Percentiles rank a stretch among this genome's conserved stretches.
phyloP scores from a whole-genome alignment of 2,888 invertebrate genomes.

The Mimachlamys varia region DNA sequence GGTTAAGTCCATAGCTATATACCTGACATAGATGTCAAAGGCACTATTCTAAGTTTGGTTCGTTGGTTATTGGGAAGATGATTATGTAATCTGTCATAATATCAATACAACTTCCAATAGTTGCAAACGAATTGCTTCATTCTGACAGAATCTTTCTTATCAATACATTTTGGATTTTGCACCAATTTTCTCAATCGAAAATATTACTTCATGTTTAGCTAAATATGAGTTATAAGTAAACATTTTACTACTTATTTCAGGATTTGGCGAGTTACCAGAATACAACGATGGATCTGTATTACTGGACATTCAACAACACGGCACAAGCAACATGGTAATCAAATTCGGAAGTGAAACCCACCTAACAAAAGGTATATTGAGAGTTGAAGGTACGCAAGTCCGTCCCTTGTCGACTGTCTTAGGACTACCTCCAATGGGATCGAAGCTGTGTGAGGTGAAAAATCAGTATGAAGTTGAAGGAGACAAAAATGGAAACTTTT shows the following conservation, averaged over 20 bases:
- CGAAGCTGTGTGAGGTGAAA: background rate
- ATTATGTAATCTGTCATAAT: no score
- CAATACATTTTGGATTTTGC: no score
- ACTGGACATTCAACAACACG: background rate
- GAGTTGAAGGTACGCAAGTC: background rate
- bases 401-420: background rate
- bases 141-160: no score
- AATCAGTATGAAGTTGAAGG: background rate
- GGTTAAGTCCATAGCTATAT: no score
- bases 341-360: background rate
- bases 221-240: no score
- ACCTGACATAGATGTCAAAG: no score
- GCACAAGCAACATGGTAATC: background rate
- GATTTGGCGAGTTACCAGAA: slow-evolving; percentile 7
- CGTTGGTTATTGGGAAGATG: no score
- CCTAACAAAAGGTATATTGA: background rate
- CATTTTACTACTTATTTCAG: background rate
- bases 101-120: no score
- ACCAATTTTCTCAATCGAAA: no score
- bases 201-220: no score
- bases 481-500: background rate
- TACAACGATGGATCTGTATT: background rate
- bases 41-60: no score
- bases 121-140: no score
- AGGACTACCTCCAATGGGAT: background rate